Percentiles rank a stretch among this genome's conserved stretches.
Evolutionary conservation across 2,888 invertebrate species (phyloP).

Genomic region (Conomelus anceps): DNA sequence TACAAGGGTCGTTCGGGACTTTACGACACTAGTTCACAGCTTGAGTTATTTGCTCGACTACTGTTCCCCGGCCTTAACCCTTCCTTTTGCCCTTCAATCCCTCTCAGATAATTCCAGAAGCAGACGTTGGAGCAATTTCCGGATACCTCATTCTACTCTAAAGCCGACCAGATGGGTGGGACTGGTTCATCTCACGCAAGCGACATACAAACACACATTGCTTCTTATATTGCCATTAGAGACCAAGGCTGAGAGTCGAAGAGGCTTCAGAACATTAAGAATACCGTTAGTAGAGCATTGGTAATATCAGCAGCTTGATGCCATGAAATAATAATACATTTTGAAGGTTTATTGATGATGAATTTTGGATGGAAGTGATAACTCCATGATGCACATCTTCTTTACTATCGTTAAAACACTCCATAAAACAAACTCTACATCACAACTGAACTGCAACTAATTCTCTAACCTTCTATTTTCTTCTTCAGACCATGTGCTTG

Average conservation of each 20-base stretch:
- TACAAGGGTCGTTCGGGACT: background rate
- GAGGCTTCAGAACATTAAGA: background rate
- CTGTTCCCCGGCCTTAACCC: background rate
- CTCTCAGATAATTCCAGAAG: background rate
- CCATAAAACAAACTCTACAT: background rate
- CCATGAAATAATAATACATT: background rate
- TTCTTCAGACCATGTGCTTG: too few relatives aligned
- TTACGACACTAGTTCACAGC: background rate
- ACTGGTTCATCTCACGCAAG: background rate
- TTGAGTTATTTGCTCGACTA: background rate
- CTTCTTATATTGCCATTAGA: background rate
- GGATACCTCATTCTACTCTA: background rate
- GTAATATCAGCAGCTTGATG: background rate
- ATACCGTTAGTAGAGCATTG: background rate
- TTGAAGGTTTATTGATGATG: background rate
- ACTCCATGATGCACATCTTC: background rate
- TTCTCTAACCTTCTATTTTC: too few relatives aligned
- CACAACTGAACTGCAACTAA: background rate
- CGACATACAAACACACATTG: background rate
- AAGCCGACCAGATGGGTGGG: background rate
- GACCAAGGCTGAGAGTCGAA: background rate
- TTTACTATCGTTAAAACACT: background rate
- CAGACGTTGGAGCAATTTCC: background rate
- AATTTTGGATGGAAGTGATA: background rate
- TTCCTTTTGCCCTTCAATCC: background rate